Evolutionary conservation across 2,888 invertebrate species (phyloP).

Genomic region (Himalopsyche kuldschensis): DNA sequence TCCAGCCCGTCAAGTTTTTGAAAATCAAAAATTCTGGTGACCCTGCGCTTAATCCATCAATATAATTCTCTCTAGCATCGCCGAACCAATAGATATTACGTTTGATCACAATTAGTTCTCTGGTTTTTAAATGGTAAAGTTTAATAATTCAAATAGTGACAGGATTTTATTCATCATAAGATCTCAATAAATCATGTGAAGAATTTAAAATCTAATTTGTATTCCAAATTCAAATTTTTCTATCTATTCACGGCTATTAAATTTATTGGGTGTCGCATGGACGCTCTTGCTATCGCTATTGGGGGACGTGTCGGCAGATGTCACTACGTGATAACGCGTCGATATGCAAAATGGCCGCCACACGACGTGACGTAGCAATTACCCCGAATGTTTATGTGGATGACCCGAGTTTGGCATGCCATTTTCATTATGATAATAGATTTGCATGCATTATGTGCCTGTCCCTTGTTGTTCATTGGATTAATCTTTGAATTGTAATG

Average conservation of each 20-base stretch:
- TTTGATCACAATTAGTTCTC: too few relatives aligned
- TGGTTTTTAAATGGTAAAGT: too few relatives aligned
- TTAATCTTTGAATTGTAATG: too few relatives aligned
- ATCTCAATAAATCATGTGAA: too few relatives aligned
- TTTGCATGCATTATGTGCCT: neutral
- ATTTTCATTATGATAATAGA: neutral
- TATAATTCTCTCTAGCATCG: too few relatives aligned
- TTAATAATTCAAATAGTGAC: too few relatives aligned
- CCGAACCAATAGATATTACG: too few relatives aligned
- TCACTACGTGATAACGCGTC: neutral
- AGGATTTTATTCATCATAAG: too few relatives aligned
- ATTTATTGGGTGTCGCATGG: neutral
- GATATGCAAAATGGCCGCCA: neutral
- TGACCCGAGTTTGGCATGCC: neutral
- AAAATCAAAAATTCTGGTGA: too few relatives aligned
- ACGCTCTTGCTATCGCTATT: neutral
- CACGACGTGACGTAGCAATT: neutral
- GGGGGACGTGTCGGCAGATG: neutral
- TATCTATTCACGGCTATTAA: neutral
- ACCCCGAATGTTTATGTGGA: neutral
- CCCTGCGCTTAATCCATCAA: too few relatives aligned
- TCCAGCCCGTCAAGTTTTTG: too few relatives aligned
- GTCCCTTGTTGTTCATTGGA: neutral
- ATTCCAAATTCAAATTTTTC: neutral
- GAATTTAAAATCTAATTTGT: neutral